Evolutionary conservation across 2,113 vertebrate genomes (phyloP).

Genomic region (Calidris pugnax): DNA sequence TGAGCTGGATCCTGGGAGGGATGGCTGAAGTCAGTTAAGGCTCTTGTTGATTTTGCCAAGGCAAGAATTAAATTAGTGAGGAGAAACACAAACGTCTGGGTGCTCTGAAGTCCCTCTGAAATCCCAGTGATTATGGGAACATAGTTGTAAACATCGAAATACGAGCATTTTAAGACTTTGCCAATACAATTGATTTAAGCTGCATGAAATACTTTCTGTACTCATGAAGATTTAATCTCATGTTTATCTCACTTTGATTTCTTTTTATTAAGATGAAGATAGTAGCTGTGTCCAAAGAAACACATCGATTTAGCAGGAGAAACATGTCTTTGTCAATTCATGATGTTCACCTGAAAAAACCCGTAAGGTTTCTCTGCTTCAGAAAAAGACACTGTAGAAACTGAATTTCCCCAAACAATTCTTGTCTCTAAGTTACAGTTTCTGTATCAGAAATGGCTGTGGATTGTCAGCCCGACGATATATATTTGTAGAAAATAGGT

Average conservation of each 20-base stretch:
- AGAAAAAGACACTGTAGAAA: neutral
- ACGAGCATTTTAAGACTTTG: neutral
- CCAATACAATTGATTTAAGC: neutral
- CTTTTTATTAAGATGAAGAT: neutral
- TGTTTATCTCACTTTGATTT: neutral
- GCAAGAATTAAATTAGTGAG: neutral
- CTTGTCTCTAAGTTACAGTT: neutral
- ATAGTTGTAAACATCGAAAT: accelerated
- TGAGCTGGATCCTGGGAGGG: neutral
- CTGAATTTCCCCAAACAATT: neutral
- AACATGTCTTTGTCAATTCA: neutral
- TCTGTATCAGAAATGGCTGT: neutral
- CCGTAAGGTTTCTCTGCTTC: neutral
- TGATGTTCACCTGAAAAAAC: no score
- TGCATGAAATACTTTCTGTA: neutral
- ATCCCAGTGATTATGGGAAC: neutral
- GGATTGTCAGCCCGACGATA: no score
- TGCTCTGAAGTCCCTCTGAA: neutral
- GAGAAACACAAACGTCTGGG: neutral
- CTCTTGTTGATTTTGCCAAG: neutral
- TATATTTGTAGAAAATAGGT: no score
- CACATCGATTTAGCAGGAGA: neutral
- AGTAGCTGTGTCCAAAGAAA: neutral
- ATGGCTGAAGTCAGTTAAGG: neutral
- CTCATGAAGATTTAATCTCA: neutral